Conservation (phyloP, 2,888 invertebrate species). For the Agrypnus murinus region DNA sequence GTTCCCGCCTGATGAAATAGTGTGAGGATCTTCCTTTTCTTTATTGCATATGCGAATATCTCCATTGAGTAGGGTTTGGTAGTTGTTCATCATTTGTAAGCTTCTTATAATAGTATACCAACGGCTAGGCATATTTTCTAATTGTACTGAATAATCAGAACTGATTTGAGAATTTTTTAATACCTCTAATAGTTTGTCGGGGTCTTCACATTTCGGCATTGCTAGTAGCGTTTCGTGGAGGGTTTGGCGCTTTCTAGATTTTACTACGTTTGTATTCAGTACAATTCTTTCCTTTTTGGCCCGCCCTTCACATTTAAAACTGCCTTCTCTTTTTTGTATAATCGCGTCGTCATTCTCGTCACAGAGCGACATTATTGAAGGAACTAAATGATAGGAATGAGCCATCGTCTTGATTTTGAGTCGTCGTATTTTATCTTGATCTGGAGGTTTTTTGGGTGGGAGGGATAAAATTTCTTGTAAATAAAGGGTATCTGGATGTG, state of each 20-base stretch:
- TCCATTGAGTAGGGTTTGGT: conserved; percentile 58
- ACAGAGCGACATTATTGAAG: conserved; percentile 60
- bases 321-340: conserved; percentile 18
- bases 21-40: conserved; percentile 59
- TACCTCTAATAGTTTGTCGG: conserved; percentile 49
- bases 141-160: conserved; percentile 2
- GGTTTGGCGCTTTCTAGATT: conserved; percentile 29
- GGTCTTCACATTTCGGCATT: conserved; percentile 31
- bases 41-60: conserved; percentile 60
- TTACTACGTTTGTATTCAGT: neutral
- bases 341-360: conserved; percentile 56
- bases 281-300: too few species aligned
- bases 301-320: neutral
- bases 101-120: conserved; percentile 59
- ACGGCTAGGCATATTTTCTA: conserved; percentile 53
- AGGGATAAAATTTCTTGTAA: conserved; percentile 31
- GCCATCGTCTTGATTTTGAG: conserved; percentile 59
- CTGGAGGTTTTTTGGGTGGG: conserved; percentile 6
- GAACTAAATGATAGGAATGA: conserved; percentile 61
- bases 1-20: conserved; percentile 65
- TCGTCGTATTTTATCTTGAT: conserved; percentile 4
- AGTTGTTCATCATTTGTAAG: conserved; percentile 58
- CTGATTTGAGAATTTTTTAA: conserved; percentile 41
- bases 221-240: conserved; percentile 36
- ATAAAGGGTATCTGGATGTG: conserved; percentile 33